Evolutionary conservation across 2,888 invertebrate genomes (phyloP).

Genomic region (Drosophila demipolita): DNA sequence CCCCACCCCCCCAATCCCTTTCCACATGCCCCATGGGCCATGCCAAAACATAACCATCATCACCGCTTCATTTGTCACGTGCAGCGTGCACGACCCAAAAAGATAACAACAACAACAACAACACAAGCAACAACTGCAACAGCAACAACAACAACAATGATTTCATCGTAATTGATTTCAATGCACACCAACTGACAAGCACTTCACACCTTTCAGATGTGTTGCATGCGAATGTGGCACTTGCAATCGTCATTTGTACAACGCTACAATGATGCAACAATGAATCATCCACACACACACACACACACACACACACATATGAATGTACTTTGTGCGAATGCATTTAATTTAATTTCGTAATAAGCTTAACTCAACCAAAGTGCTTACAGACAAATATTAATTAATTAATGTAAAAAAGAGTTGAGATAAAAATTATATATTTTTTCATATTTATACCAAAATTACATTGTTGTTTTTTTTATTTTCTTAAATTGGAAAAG

Average conservation of each 20-base stretch:
- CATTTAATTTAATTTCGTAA: background rate
- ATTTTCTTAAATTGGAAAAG: background rate
- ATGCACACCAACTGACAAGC: conserved; percentile 24
- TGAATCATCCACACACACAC: background rate
- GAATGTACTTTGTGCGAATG: background rate
- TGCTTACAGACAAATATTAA: background rate
- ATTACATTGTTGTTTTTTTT: background rate
- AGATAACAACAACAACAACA: conserved; percentile 43
- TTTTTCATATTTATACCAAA: background rate
- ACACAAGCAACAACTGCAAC: background rate
- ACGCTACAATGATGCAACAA: background rate
- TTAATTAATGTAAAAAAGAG: background rate
- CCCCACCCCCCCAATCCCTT: background rate
- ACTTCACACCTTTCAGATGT: conserved; percentile 47
- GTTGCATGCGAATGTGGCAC: conserved; percentile 30
- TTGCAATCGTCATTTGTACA: conserved; percentile 27
- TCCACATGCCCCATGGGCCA: background rate
- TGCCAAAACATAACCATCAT: conserved; percentile 19
- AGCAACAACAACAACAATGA: conserved; percentile 25
- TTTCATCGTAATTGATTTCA: conserved; percentile 68
- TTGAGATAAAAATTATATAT: background rate
- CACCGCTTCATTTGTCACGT: conserved; percentile 59
- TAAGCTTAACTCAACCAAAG: background rate
- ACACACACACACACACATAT: background rate
- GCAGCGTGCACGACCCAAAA: conserved; percentile 54